Conservation (phyloP, 1,140 invertebrate genomes). For the Atopsyche davidsoni region DNA sequence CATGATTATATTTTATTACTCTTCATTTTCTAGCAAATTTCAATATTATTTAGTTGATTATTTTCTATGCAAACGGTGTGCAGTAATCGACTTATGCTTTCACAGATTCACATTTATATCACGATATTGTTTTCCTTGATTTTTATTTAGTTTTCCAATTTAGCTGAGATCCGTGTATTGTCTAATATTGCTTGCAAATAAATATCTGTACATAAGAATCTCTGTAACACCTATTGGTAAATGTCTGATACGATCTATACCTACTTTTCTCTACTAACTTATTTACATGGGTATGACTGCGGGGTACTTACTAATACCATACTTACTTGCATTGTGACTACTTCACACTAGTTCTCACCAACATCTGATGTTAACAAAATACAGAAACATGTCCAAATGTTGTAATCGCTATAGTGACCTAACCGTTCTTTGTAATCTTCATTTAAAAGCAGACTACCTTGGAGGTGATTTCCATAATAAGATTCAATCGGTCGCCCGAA, state of each 20-base stretch:
- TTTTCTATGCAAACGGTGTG: too few relatives aligned
- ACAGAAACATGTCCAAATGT: neutral
- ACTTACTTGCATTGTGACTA: neutral
- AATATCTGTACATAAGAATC: neutral
- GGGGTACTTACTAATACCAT: neutral
- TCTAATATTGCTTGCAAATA: slow-evolving; percentile 3
- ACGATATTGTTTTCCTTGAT: slow-evolving; percentile 21
- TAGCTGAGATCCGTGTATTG: neutral
- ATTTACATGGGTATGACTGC: too few relatives aligned
- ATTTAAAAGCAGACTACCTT: slow-evolving; percentile 22
- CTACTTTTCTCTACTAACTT: too few relatives aligned
- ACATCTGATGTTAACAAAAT: neutral
- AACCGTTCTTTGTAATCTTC: slow-evolving; percentile 16
- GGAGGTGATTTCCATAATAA: too few relatives aligned
- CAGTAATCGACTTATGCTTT: too few relatives aligned
- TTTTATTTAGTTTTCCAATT: slow-evolving; percentile 21
- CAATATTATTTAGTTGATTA: too few relatives aligned
- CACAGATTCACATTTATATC: slow-evolving; percentile 7
- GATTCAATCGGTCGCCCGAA: too few relatives aligned
- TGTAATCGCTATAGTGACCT: neutral
- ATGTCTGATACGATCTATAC: neutral
- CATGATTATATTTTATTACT: too few relatives aligned
- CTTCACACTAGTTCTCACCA: neutral
- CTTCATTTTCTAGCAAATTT: too few relatives aligned
- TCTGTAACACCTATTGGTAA: neutral